Percentiles rank a stretch among this genome's conserved stretches.
phyloP scores from a whole-genome alignment of 2,797 vertebrate species.

The Pseudotriccus pelzelni region DNA sequence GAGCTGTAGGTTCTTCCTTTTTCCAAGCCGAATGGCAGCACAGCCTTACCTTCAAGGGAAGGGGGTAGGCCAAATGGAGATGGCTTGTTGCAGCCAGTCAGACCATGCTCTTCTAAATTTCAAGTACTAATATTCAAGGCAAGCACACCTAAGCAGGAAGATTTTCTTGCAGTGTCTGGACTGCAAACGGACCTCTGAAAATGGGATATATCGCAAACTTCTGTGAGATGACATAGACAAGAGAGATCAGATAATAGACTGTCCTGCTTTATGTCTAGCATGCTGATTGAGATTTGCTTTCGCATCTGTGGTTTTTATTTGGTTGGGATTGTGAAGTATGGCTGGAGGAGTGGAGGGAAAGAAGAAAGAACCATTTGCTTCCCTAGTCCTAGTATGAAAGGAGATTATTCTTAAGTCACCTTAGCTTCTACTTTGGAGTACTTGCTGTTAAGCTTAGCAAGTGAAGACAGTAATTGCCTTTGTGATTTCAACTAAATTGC shows the following conservation, averaged over 20 bases:
- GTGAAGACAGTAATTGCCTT: neutral
- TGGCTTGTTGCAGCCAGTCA: neutral
- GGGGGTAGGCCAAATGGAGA: neutral
- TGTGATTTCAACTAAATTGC: neutral
- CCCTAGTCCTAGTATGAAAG: neutral
- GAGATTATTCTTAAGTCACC: neutral
- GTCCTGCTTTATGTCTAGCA: neutral
- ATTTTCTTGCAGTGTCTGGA: neutral
- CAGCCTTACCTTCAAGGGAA: neutral
- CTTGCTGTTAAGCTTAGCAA: neutral
- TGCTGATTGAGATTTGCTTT: neutral
- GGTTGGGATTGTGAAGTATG: neutral
- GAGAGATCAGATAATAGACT: neutral
- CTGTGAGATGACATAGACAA: neutral
- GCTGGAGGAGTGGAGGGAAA: neutral
- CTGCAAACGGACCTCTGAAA: neutral
- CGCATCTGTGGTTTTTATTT: neutral
- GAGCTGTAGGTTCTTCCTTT: neutral
- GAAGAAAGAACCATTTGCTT: neutral
- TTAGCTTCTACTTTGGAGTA: neutral
- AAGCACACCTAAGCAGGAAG: neutral
- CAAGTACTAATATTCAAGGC: neutral
- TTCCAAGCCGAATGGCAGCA: neutral
- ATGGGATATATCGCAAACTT: neutral
- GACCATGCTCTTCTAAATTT: neutral